Conservation (phyloP, 2,797 vertebrate species). For the Neomorphus geoffroyi region DNA sequence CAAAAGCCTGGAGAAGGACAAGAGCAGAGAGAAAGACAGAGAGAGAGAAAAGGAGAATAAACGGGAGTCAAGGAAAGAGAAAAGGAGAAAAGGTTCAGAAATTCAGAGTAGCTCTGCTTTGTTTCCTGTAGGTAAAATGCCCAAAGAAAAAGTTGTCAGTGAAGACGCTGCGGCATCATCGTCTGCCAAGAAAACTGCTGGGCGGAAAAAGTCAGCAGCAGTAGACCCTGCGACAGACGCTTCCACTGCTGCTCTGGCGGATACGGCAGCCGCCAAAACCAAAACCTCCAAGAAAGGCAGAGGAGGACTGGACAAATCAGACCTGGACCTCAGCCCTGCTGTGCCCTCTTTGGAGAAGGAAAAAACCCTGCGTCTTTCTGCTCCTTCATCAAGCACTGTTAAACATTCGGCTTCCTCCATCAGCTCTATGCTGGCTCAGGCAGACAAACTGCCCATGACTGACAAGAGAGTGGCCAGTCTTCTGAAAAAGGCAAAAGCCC, state of each 20-base stretch:
- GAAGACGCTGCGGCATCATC: slow-evolving; percentile 81
- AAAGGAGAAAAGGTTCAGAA: slow-evolving; percentile 86
- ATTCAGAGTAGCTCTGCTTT: slow-evolving; percentile 82
- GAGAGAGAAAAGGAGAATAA: slow-evolving; percentile 97
- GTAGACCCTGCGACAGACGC: slow-evolving; percentile 78
- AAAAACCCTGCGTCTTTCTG: slow-evolving; percentile 71
- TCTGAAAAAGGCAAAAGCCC: slow-evolving; percentile 95
- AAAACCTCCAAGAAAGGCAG: slow-evolving; percentile 88
- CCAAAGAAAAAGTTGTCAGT: slow-evolving; percentile 80
- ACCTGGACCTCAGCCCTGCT: slow-evolving; percentile 74
- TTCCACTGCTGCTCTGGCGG: slow-evolving; percentile 73
- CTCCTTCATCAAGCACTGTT: slow-evolving; percentile 76
- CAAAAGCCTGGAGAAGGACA: slow-evolving; percentile 83
- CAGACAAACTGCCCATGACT: slow-evolving; percentile 92
- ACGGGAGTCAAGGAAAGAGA: slow-evolving; percentile 87
- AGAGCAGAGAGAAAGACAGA: slow-evolving; percentile 84
- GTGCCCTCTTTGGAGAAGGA: slow-evolving; percentile 76
- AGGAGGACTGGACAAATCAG: slow-evolving; percentile 77
- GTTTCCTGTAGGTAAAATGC: slow-evolving; percentile 78
- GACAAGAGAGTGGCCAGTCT: slow-evolving; percentile 94
- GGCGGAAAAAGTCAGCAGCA: slow-evolving; percentile 86
- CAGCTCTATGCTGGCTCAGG: slow-evolving; percentile 89
- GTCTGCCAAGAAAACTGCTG: slow-evolving; percentile 84
- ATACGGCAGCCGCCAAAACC: slow-evolving; percentile 82
- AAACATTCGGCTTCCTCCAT: slow-evolving; percentile 88